These are phyloP conservation scores for Periophthalmus modestus DNA, from an alignment of 2,113 vertebrate species.

Conservation along the genomic window DNA sequence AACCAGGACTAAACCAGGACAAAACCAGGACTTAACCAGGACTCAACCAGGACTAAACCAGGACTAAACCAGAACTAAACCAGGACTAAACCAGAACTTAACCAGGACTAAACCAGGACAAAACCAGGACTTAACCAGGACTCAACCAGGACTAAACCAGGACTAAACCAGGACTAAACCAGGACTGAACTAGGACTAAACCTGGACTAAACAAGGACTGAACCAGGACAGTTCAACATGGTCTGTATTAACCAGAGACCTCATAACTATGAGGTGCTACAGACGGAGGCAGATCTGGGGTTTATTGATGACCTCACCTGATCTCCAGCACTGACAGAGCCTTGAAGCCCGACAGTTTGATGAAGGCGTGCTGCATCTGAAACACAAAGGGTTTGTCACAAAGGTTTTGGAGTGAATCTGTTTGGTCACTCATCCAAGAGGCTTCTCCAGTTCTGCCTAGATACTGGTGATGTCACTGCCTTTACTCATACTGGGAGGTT, in stretches of 20 bases:
- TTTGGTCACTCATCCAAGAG: too few relatives aligned
- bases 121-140: background rate
- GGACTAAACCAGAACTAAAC: background rate
- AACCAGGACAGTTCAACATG: background rate
- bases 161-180: background rate
- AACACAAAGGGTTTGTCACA: conserved; percentile 1
- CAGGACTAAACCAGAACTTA: background rate
- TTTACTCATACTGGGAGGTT: too few relatives aligned
- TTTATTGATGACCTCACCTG: conserved; percentile 68
- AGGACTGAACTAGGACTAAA: background rate
- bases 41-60: background rate
- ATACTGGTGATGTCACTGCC: too few relatives aligned
- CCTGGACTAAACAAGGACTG: background rate
- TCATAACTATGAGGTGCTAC: too few relatives aligned
- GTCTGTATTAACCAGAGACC: too few relatives aligned
- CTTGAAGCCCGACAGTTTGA: conserved; percentile 88
- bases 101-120: background rate
- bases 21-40: background rate
- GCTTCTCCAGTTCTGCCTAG: too few relatives aligned
- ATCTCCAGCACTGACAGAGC: conserved; percentile 83
- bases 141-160: background rate
- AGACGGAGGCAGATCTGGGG: too few relatives aligned
- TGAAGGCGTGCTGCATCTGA: conserved; percentile 88
- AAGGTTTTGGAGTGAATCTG: background rate
- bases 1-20: background rate